Conservation (phyloP, 2,888 invertebrate species). For the Chouioia cunea region DNA sequence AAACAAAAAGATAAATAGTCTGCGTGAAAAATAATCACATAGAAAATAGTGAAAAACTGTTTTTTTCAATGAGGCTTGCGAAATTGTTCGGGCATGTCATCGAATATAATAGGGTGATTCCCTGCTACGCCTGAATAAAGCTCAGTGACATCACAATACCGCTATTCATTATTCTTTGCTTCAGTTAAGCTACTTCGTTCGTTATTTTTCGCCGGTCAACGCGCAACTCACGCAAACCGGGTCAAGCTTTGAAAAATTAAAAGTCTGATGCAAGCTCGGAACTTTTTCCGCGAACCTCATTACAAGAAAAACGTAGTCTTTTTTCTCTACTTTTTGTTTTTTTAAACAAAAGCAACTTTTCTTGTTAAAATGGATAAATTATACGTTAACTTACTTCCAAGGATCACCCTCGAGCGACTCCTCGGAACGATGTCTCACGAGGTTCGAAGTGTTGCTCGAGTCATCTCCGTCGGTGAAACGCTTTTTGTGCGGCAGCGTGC, state of each 20-base stretch:
- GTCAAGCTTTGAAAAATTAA: conserved; percentile 28
- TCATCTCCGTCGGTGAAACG: conserved; percentile 55
- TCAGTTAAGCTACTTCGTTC: background rate
- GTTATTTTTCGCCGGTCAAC: conserved; percentile 7
- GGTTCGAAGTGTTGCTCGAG: no score
- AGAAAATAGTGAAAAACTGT: no score
- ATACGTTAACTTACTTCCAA: conserved; percentile 60
- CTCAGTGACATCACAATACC: no score
- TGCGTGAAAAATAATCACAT: no score
- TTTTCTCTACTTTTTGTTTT: background rate
- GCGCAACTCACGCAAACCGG: background rate
- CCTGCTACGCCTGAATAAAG: no score
- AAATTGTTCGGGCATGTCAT: no score
- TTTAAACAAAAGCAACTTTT: conserved; percentile 26
- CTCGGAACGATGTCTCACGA: conserved; percentile 55
- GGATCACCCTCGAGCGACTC: conserved; percentile 65
- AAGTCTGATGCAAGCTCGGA: conserved; percentile 14
- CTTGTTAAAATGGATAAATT: conserved; percentile 15
- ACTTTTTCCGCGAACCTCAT: conserved; percentile 29
- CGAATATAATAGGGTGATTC: no score
- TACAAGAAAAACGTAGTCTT: background rate
- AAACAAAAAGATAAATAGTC: no score
- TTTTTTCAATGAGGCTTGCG: no score
- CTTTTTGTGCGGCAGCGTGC: conserved; percentile 66
- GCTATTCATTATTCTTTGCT: no score